Evolutionary conservation across 2,113 vertebrate species (phyloP), one percentile per base, ranked within the genome.

Genomic region (Thryonomys swinderianus): DNA sequence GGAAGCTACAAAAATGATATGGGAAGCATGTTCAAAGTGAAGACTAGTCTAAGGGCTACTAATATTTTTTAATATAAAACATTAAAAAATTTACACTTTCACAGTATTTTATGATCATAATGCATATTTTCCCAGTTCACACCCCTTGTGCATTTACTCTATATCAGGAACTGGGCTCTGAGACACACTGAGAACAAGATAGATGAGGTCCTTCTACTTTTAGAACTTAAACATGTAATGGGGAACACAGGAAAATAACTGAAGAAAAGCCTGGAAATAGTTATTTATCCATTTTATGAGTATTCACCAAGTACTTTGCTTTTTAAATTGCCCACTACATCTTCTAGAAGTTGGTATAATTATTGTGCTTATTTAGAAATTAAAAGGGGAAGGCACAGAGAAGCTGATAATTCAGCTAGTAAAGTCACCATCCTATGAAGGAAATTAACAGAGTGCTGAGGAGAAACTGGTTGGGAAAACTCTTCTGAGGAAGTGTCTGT

Each of bases 311-410:
- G 8, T 48, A 42, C 55, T 93, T 73, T 79, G 14, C 40, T 82
- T 81, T 84, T 32, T 82, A n/a, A 32, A 83, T 27, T 93, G 20
- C n/a, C 57, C 61, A 88, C 11, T 34, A 59, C 2, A 53, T 37
- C 40, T 40, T n/a, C 17, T 18, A 4, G 42, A 83, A 32, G 21
- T 91, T 74, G 48, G 18, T 80, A 74, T 18, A 48, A 48, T 84
- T 92, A 93, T 64, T 93, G 48, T 10, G 0, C 21, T 95, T 94
- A 73, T 92, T 88, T 94, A 45, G 17, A 93, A 78, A 88, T 57
- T 30, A 67, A 95, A 76, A 66, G 67, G 1, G n/a, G 0, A 74
- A 87, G 55, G 25, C 53, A n/a, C 23, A 92, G 67, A 92, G 66
- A 82, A 82, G 40, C 25, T 45, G 37, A 79, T 79, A 37, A 88